These are phyloP conservation scores for Cuniculus paca DNA, from an alignment of 2,797 vertebrate genomes.

Conservation along the genomic window DNA sequence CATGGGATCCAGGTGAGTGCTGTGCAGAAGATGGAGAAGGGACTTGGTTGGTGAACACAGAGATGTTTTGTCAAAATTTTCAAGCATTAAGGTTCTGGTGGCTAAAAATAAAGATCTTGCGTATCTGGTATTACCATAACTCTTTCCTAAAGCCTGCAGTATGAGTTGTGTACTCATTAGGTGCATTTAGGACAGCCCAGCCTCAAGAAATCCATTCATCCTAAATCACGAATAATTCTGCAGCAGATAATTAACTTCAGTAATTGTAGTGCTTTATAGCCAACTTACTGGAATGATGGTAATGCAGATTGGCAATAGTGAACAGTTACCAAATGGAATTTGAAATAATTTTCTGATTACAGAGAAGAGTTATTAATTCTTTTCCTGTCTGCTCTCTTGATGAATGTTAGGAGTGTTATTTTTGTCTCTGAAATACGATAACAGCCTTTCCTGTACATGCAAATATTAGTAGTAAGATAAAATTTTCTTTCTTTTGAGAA, in stretches of 20 bases:
- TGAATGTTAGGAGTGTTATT: neutral
- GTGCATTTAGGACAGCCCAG: neutral
- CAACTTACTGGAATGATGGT: conserved; percentile 28
- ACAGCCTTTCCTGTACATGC: conserved; percentile 28
- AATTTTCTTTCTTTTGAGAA: conserved; percentile 33
- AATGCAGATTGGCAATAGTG: neutral
- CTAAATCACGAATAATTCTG: conserved; percentile 11
- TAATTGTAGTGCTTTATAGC: conserved; percentile 47
- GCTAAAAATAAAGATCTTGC: neutral
- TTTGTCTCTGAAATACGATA: conserved; percentile 16
- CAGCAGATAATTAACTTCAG: conserved; percentile 38
- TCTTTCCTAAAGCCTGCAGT: neutral
- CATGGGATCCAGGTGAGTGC: neutral
- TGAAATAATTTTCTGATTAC: conserved; percentile 68
- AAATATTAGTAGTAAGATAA: conserved; percentile 45
- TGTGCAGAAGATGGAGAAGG: neutral
- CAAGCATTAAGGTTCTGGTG: neutral
- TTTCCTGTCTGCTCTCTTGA: conserved; percentile 39
- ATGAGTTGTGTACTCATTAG: neutral
- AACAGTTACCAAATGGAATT: conserved; percentile 44
- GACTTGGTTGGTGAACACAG: neutral
- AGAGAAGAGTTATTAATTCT: conserved; percentile 62
- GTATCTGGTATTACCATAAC: neutral
- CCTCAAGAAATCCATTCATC: neutral
- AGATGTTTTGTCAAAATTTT: neutral